phyloP scores from a whole-genome alignment of 2,888 invertebrate species.

The Leptinotarsa rubiginosa region DNA sequence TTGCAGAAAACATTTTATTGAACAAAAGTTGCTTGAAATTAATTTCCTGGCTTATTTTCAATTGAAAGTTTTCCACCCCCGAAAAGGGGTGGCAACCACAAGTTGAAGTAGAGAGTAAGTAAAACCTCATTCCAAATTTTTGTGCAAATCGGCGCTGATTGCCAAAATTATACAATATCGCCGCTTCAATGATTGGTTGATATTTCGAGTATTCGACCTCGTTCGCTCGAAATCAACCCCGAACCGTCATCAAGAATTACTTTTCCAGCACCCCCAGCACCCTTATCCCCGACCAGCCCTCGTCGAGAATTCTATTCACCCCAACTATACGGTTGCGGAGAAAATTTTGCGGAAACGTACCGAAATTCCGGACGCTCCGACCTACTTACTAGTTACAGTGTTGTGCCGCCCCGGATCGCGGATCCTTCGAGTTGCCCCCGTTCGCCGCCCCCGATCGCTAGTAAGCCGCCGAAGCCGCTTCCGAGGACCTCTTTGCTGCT shows the following conservation, averaged over 20 bases:
- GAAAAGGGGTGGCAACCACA: too few species aligned
- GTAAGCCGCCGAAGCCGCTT: conserved; percentile 46
- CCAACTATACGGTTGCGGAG: conserved; percentile 15
- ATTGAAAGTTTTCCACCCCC: too few species aligned
- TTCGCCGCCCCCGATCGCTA: conserved; percentile 27
- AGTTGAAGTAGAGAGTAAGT: too few species aligned
- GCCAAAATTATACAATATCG: too few species aligned
- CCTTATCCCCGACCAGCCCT: conserved; percentile 22
- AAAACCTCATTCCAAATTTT: too few species aligned
- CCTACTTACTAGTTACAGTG: conserved; percentile 52
- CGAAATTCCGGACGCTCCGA: conserved; percentile 49
- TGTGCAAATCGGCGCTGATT: too few species aligned
- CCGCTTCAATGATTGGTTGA: neutral
- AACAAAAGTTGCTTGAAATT: too few species aligned
- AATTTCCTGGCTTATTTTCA: too few species aligned
- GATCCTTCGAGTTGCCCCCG: conserved; percentile 30
- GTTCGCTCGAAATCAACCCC: neutral
- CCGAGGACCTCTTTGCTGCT: conserved; percentile 42
- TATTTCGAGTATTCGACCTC: neutral
- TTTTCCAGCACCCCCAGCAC: conserved; percentile 37
- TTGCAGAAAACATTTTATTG: too few species aligned
- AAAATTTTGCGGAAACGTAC: conserved; percentile 34
- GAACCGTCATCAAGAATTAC: conserved; percentile 6
- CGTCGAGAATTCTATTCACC: conserved; percentile 20
- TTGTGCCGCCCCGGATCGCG: conserved; percentile 44